A percentile compares a stretch with the other conserved stretches of the same genome.
Conservation (phyloP, 2,888 invertebrate genomes). For the Sinohyriopsis cumingii region DNA sequence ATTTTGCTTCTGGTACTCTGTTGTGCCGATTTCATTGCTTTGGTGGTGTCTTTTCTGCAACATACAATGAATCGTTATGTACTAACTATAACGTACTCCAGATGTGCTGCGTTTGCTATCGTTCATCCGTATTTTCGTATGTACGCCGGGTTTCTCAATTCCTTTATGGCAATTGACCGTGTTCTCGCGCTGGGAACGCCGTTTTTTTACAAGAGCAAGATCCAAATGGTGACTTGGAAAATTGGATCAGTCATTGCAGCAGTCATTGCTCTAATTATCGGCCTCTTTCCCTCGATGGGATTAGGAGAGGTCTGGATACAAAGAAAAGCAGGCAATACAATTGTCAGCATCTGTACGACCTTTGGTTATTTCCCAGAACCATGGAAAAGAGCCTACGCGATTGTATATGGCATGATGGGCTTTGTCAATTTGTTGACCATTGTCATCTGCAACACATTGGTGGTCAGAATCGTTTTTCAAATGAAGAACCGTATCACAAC, state of each 20-base stretch:
- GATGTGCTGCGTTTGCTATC: conserved; percentile 23
- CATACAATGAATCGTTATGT: conserved; percentile 13
- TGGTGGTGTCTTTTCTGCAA: conserved; percentile 14
- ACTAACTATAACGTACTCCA: conserved; percentile 7
- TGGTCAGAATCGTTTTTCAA: conserved; percentile 19
- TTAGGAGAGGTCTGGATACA: conserved; percentile 19
- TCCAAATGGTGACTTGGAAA: conserved; percentile 24
- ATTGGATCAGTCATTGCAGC: conserved; percentile 16
- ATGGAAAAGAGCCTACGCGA: conserved; percentile 14
- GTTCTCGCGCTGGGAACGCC: conserved; percentile 25
- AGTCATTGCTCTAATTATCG: conserved; percentile 10
- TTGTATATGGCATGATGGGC: conserved; percentile 16
- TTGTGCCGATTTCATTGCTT: conserved; percentile 16
- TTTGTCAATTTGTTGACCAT: conserved; percentile 12
- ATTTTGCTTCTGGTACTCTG: conserved; percentile 21
- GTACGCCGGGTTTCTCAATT: conserved; percentile 24
- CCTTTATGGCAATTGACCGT: conserved; percentile 28
- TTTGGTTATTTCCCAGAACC: conserved; percentile 12
- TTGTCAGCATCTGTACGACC: conserved; percentile 12
- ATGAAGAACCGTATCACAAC: conserved; percentile 15
- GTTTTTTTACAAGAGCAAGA: conserved; percentile 26
- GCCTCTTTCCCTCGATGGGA: conserved; percentile 25
- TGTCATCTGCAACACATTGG: conserved; percentile 20
- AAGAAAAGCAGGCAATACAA: background rate
- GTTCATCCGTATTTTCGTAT: conserved; percentile 19